These are phyloP conservation scores for Martes martes DNA, from an alignment of 2,113 vertebrate genomes.

Conservation along the genomic window DNA sequence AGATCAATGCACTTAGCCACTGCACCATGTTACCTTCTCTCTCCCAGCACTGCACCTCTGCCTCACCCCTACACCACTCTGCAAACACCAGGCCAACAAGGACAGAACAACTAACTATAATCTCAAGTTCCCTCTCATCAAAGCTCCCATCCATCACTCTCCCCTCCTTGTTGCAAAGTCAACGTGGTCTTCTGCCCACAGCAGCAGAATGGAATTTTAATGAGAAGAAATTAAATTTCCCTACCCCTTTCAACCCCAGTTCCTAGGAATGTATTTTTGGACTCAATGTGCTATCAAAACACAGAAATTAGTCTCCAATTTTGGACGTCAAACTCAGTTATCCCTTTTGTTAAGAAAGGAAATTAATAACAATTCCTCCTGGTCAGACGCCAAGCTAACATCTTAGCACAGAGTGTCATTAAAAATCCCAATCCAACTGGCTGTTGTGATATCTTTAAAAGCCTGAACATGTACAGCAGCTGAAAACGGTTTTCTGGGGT, in stretches of 20 bases:
- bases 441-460: slow-evolving; percentile 45
- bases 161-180: not conserved
- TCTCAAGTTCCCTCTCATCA: not conserved
- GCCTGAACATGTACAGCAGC: slow-evolving; percentile 46
- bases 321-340: slow-evolving; percentile 57
- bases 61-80: not conserved
- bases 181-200: not conserved
- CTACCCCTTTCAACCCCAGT: not conserved
- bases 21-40: not conserved
- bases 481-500: not conserved
- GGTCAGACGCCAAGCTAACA: slow-evolving; percentile 53
- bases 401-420: slow-evolving; percentile 2
- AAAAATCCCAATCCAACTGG: slow-evolving; percentile 47
- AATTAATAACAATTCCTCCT: slow-evolving; percentile 64
- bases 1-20: not conserved
- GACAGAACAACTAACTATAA: not conserved
- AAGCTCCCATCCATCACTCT: not conserved
- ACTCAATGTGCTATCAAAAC: slow-evolving; percentile 61
- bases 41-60: not conserved
- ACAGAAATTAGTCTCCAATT: slow-evolving; percentile 68
- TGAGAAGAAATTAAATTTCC: not conserved
- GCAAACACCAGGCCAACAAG: not conserved
- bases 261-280: slow-evolving; percentile 44
- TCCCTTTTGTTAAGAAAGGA: slow-evolving; percentile 56
- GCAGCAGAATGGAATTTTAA: not conserved